phyloP scores from a whole-genome alignment of 53 echinoderm and acorn worm species.

The Echinometra lucunter region DNA sequence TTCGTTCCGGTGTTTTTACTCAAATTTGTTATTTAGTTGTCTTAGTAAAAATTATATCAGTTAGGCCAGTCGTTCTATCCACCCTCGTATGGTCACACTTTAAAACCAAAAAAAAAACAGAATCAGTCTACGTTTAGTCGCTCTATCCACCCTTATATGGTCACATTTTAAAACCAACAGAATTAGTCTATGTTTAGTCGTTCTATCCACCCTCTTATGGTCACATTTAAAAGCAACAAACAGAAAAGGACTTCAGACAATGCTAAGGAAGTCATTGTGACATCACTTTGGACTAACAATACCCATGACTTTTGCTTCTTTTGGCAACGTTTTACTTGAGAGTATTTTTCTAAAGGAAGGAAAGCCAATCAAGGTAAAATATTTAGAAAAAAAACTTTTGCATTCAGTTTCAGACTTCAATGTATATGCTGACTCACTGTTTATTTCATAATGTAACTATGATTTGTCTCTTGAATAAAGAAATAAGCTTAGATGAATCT shows the following conservation, averaged over 20 bases:
- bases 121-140: background rate
- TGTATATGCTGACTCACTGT: too few species aligned
- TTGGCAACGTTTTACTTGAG: too few species aligned
- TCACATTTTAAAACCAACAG: background rate
- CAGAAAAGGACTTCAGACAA: background rate
- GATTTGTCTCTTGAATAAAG: too few species aligned
- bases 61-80: background rate
- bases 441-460: too few species aligned
- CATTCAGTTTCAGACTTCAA: background rate
- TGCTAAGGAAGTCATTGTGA: background rate
- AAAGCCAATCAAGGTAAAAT: too few species aligned
- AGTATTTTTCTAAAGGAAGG: too few species aligned
- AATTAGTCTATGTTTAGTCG: background rate
- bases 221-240: background rate
- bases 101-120: background rate
- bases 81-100: background rate
- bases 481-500: too few species aligned
- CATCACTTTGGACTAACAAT: background rate
- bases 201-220: background rate
- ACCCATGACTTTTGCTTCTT: background rate
- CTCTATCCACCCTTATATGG: background rate
- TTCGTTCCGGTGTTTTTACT: background rate
- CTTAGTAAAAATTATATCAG: background rate
- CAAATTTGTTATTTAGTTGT: background rate
- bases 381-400: too few species aligned